These are phyloP conservation scores for Hippocampus mohnikei DNA, from an alignment of 2,113 vertebrate genomes.

Conservation along the genomic window DNA sequence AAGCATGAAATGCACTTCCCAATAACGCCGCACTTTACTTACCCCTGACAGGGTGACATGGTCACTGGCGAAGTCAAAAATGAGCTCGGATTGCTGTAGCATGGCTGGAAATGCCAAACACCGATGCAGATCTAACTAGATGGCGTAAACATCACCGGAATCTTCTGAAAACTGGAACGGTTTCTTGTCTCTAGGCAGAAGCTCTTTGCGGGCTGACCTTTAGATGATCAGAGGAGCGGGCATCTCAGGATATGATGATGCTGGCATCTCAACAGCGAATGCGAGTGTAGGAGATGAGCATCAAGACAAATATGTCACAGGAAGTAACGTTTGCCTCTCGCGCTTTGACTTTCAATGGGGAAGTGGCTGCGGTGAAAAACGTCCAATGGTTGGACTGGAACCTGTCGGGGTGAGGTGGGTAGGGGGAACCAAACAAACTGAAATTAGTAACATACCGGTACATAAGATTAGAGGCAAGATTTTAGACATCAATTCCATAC, in stretches of 20 bases:
- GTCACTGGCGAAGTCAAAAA: slow-evolving; percentile 93
- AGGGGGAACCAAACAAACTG: neutral
- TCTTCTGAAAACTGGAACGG: slow-evolving; percentile 3
- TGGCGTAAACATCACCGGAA: slow-evolving; percentile 41
- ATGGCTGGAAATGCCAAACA: slow-evolving; percentile 43
- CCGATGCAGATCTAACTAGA: slow-evolving; percentile 16
- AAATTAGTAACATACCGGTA: neutral
- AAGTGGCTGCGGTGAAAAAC: slow-evolving; percentile 55
- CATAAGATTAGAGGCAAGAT: neutral
- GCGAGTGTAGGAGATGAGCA: slow-evolving; percentile 47
- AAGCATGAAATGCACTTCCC: neutral
- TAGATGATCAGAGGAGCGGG: slow-evolving; percentile 1
- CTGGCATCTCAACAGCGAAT: slow-evolving; percentile 14
- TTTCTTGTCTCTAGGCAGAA: slow-evolving; percentile 13
- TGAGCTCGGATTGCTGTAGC: slow-evolving; percentile 84
- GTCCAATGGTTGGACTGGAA: slow-evolving; percentile 58
- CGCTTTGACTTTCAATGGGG: slow-evolving; percentile 53
- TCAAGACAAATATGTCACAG: slow-evolving; percentile 55
- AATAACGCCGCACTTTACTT: slow-evolving; percentile 7
- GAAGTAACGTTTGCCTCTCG: slow-evolving; percentile 47
- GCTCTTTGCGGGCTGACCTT: neutral
- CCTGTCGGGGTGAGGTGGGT: slow-evolving; percentile 10
- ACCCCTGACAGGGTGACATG: slow-evolving; percentile 86
- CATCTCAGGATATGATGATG: neutral
- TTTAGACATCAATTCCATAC: neutral